phyloP scores from a whole-genome alignment of 2,797 vertebrate genomes.

The Cetoscarus ocellatus region DNA sequence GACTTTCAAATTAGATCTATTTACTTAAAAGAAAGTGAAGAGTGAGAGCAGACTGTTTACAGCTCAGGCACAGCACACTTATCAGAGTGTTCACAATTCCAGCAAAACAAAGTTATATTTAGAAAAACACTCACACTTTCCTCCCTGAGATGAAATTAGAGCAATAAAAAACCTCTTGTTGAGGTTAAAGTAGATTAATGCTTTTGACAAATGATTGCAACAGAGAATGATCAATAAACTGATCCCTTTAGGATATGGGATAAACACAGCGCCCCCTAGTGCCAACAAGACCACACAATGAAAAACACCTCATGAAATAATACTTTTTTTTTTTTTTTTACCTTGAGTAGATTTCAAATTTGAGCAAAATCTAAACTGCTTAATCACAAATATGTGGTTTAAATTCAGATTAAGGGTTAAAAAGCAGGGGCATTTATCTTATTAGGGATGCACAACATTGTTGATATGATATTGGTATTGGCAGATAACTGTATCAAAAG shows the following conservation, averaged over 20 bases:
- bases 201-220: not conserved
- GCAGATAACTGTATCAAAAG: too few species aligned
- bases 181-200: slow-evolving; percentile 6
- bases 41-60: not conserved
- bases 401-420: too few species aligned
- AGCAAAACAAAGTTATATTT: slow-evolving; percentile 19
- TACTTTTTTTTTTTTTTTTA: too few species aligned
- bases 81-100: not conserved
- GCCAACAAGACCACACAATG: not conserved
- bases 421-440: too few species aligned
- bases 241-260: not conserved
- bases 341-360: too few species aligned
- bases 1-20: not conserved
- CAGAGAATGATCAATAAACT: not conserved
- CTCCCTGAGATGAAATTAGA: slow-evolving; percentile 61
- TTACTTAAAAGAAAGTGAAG: not conserved
- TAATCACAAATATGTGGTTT: too few species aligned
- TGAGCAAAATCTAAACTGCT: too few species aligned
- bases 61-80: slow-evolving; percentile 14
- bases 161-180: slow-evolving; percentile 5
- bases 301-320: not conserved
- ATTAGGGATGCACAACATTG: too few species aligned
- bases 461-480: too few species aligned
- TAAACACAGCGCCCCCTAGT: slow-evolving; percentile 10
- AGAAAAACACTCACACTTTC: slow-evolving; percentile 15